Evolutionary conservation across 2,113 vertebrate genomes (phyloP).

Genomic region (Propithecus coquereli): DNA sequence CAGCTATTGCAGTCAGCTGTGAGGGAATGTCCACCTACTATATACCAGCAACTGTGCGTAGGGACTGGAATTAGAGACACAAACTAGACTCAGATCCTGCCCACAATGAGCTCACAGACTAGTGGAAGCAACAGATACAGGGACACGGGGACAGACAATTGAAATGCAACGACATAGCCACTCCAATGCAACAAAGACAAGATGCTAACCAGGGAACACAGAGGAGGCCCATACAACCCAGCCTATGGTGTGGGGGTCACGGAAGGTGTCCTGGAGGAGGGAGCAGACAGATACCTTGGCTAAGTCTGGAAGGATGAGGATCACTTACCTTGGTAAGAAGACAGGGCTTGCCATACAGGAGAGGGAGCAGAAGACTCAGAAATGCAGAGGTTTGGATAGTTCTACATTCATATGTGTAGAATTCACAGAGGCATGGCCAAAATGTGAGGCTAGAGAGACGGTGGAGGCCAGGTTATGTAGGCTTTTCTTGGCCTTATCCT

Average conservation of each 20-base stretch:
- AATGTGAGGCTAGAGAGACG: background rate
- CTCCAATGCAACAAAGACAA: background rate
- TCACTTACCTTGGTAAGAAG: background rate
- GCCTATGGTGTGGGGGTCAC: background rate
- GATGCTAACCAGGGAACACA: background rate
- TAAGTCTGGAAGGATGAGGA: background rate
- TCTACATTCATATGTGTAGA: background rate
- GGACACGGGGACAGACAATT: background rate
- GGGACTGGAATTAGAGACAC: background rate
- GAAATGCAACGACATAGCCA: background rate
- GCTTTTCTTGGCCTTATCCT: background rate
- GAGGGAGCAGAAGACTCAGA: background rate
- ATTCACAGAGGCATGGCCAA: background rate
- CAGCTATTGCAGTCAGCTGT: background rate
- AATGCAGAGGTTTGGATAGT: background rate
- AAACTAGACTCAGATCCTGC: background rate
- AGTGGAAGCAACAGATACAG: background rate
- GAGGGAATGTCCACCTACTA: background rate
- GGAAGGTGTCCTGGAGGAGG: background rate
- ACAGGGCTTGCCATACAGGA: background rate
- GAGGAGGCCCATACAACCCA: background rate
- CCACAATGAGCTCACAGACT: background rate
- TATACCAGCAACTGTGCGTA: background rate
- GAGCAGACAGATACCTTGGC: background rate
- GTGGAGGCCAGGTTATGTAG: background rate